Base-by-base conservation (phyloP, 64 coral and sea anemone genomes). In the Platygyra sinensis region DNA sequence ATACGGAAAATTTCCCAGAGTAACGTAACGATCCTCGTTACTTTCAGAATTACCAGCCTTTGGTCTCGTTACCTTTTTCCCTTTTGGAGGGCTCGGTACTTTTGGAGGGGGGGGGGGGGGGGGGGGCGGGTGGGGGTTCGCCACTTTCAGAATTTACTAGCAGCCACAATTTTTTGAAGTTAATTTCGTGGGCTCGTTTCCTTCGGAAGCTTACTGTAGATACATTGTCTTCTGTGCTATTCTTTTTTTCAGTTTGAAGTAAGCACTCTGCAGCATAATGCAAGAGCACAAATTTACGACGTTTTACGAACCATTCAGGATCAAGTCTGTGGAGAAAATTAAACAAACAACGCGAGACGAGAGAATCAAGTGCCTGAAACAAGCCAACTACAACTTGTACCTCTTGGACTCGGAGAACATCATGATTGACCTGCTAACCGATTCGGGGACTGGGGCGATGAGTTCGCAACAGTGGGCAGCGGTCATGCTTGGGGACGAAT, bases 401-500 rank as follows among this genome's bases (percentile, higher is more conserved):
- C 73, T 87, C 42, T 33, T 93, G 30, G 39, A 88, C 52, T 88
- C 85, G 3, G 91, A 93, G 5, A 75, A 93, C 51, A 80, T 93
- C 32, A 19, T 88, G 52, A 88, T 93, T 19, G 91, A 93, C 54
- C 86, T 93, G 9, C 78, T 93, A 0, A 93, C 91, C 24, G 91
- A 93, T 52, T 93, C 91, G 3, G 91, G 91, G 29, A 93, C 91
- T 30, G 91, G 91, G 22, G 91, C 91, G 60, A 93, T 93, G 91
- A 93, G 91, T 38, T 63, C 64, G 1, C 75, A 93, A 31, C 91
- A 93, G 77, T 93, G 91, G 91, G 74, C 91, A 30, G 91, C 91
- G 18, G 51, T 93, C 16, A 93, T 94, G 87, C 59, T 86, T 57
- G 92, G 92, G 20, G 92, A 94, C 38, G 87, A 94, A 64, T 71